Base-by-base conservation (phyloP, 2,113 vertebrate species). In the Anguilla rostrata region DNA sequence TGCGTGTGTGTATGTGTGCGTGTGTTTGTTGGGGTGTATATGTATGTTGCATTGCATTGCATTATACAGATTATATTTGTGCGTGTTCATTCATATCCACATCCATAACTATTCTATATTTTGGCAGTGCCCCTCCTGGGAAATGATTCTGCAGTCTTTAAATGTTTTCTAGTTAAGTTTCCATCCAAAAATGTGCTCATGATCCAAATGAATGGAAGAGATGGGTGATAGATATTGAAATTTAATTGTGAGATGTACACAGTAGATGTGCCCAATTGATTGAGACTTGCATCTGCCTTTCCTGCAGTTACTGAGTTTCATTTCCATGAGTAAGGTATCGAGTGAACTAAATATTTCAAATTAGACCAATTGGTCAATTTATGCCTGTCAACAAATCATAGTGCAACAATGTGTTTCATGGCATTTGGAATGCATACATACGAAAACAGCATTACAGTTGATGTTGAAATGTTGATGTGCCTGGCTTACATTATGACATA, bases 311-410 rank as follows among this genome's bases (percentile, higher is more conserved):
- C 15, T 78, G n/a, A 39, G 78, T 15, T 80, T 80, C 12, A 14
- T 81, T 40, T 81, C 39, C 79, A 4, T 40, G 18, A 20, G 39
- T 39, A 26, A 41, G 40, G 39, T 16, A 46, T 20, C n/a, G 14
- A 12, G 41, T 53, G 22, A 39, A 26, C 43, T 29, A 20, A 39
- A 40, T 78, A 66, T 26, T 49, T 57, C 39, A 46, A 80, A 80
- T 81, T 2, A 40, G 49, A 81, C 14, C 75, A 79, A 85, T 80
- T 75, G 84, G 34, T 40, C 53, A 81, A 29, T 80, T 85, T 53
- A 81, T 12, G 39, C 29, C 79, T 39, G 5, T 34, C 15, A 46
- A 56, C 53, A 81, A 80, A 2, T 79, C 39, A 26, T 81, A 85
- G 34, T 60, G 78, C 75, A 29, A 63, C 63, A 46, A 78, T 78